These are phyloP conservation scores for Uloborus plumipes DNA, from an alignment of 2,888 invertebrate genomes.

Conservation along the genomic window DNA sequence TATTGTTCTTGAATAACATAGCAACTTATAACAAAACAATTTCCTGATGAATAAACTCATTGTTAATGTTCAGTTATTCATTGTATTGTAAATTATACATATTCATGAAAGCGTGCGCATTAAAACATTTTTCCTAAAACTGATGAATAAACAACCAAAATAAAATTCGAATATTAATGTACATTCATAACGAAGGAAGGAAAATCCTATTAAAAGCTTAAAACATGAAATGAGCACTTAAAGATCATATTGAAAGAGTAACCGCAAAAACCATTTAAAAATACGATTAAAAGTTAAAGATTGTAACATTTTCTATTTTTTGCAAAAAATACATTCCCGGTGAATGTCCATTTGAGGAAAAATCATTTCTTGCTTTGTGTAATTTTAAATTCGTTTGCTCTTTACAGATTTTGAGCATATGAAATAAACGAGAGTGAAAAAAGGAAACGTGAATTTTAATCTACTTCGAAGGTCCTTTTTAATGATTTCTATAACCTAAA, in stretches of 20 bases:
- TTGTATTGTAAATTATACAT: slow-evolving; percentile 11
- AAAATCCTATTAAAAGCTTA: slow-evolving; percentile 1
- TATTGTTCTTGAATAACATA: too few species aligned
- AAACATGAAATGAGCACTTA: slow-evolving; percentile 15
- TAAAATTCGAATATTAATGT: slow-evolving; percentile 5
- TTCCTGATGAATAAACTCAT: too few species aligned
- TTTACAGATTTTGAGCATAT: neutral
- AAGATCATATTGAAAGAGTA: slow-evolving; percentile 18
- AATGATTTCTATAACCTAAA: slow-evolving; percentile 46
- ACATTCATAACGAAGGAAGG: too few species aligned
- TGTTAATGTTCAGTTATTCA: too few species aligned
- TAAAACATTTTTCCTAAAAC: neutral
- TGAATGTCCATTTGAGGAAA: slow-evolving; percentile 13
- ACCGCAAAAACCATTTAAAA: slow-evolving; percentile 15
- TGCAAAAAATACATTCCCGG: slow-evolving; percentile 2
- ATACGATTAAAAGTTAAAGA: slow-evolving; percentile 33
- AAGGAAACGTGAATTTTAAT: slow-evolving; percentile 39
- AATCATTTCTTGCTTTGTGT: slow-evolving; percentile 17
- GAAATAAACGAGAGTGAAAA: neutral
- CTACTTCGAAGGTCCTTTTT: slow-evolving; percentile 15
- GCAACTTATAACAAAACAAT: too few species aligned
- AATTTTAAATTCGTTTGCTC: slow-evolving; percentile 32
- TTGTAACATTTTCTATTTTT: slow-evolving; percentile 25
- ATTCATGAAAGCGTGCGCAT: slow-evolving; percentile 12
- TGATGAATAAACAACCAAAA: neutral